Percentiles rank a stretch among this genome's conserved stretches.
phyloP scores from a whole-genome alignment of 2,888 invertebrate species.

The Luperina nickerlii region DNA sequence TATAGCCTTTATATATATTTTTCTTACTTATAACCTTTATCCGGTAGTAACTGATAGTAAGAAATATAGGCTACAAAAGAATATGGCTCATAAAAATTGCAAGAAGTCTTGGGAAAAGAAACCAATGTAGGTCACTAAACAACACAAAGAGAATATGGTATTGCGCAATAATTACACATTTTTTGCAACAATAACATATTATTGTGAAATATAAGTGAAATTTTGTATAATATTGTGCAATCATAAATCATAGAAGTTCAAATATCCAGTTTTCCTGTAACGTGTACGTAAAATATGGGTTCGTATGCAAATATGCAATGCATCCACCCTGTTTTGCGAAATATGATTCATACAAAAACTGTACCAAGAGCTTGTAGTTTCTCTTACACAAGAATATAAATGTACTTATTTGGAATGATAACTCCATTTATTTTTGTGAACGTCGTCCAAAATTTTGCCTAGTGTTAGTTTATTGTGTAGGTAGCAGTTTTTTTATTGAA shows the following conservation, averaged over 20 bases:
- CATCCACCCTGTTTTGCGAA: constrained; percentile 54
- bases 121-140: neutral
- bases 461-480: constrained; percentile 19
- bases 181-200: constrained; percentile 64
- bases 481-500: constrained; percentile 8
- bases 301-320: constrained; percentile 67
- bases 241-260: constrained; percentile 65
- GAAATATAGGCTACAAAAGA: neutral
- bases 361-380: constrained; percentile 66
- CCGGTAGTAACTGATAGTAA: neutral
- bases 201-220: constrained; percentile 65
- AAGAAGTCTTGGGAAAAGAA: neutral
- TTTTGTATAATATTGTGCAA: constrained; percentile 67
- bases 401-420: constrained; percentile 52
- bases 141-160: neutral
- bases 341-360: constrained; percentile 66
- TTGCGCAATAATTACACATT: constrained; percentile 63
- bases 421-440: constrained; percentile 36
- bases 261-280: constrained; percentile 59
- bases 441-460: constrained; percentile 26
- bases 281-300: constrained; percentile 67
- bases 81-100: too few species aligned
- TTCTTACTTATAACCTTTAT: too few species aligned
- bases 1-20: neutral
- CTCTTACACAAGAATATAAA: constrained; percentile 57